These are phyloP conservation scores for Stomorhina lunata DNA, from an alignment of 2,888 invertebrate species.

Conservation along the genomic window DNA sequence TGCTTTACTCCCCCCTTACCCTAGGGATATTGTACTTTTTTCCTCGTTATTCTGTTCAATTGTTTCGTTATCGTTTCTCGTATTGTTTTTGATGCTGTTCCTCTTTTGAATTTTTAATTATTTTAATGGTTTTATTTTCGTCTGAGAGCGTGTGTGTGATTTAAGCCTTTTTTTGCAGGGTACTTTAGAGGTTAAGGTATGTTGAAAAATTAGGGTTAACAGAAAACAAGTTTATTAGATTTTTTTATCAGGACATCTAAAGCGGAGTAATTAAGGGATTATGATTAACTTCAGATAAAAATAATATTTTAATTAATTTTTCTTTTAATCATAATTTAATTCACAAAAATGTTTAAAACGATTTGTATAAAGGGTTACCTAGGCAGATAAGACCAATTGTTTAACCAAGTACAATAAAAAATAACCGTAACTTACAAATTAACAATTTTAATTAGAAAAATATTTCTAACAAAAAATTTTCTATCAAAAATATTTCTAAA, in stretches of 20 bases:
- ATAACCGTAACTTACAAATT: no score
- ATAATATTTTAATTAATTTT: no score
- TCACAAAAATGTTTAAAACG: no score
- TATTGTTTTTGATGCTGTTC: slow-evolving; percentile 46
- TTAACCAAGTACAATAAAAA: no score
- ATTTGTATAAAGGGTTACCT: no score
- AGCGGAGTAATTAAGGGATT: background rate
- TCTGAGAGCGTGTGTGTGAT: background rate
- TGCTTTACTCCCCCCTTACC: background rate
- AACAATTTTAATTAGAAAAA: no score
- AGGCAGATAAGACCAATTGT: no score
- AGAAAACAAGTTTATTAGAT: background rate
- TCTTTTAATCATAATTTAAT: no score
- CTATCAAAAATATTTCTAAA: no score
- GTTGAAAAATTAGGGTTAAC: background rate
- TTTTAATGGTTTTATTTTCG: slow-evolving; percentile 33
- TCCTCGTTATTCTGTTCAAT: slow-evolving; percentile 20
- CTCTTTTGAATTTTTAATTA: slow-evolving; percentile 51
- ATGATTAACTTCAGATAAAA: background rate
- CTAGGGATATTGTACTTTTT: background rate
- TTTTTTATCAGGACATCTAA: background rate
- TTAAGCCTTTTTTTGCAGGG: background rate
- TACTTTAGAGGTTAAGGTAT: slow-evolving; percentile 3
- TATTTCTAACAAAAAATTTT: no score
- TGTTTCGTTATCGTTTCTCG: slow-evolving; percentile 39